A percentile compares a stretch with the other conserved stretches of the same genome.
These are phyloP conservation scores for Taurulus bubalis DNA, from an alignment of 2,113 vertebrate genomes.

Conservation along the genomic window DNA sequence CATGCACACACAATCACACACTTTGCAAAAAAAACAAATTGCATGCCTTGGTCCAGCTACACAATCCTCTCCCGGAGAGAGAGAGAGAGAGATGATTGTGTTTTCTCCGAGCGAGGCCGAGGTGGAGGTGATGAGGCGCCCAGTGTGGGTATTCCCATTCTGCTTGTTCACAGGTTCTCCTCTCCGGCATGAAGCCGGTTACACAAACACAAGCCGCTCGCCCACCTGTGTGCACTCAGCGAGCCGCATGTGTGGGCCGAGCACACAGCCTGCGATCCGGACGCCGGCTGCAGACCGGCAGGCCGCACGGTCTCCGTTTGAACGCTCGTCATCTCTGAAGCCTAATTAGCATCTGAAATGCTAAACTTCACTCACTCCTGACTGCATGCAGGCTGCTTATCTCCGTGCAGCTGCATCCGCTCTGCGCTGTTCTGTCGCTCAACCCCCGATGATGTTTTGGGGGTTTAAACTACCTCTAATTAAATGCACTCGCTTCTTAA, in stretches of 20 bases:
- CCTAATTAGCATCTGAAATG: constrained; percentile 73
- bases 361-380: constrained; percentile 46
- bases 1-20: background rate
- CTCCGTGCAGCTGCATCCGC: constrained; percentile 59
- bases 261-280: constrained; percentile 51
- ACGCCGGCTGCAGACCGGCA: too few relatives aligned
- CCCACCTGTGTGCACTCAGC: constrained; percentile 63
- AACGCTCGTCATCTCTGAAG: constrained; percentile 52
- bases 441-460: constrained; percentile 11
- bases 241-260: constrained; percentile 59
- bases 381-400: constrained; percentile 33
- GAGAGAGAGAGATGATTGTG: constrained; percentile 2
- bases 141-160: constrained; percentile 68
- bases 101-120: constrained; percentile 37
- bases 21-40: constrained; percentile 4
- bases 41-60: background rate
- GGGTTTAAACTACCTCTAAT: constrained; percentile 65
- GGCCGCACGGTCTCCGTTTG: too few relatives aligned
- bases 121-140: constrained; percentile 34
- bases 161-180: constrained; percentile 59
- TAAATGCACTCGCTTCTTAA: constrained; percentile 65
- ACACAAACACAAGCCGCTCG: constrained; percentile 64
- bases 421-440: constrained; percentile 38
- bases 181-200: constrained; percentile 50
- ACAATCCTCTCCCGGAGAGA: constrained; percentile 9